These are phyloP conservation scores for Bombyx mori DNA, from an alignment of 1,140 invertebrate species.

Conservation along the genomic window ASM3026992v2 NC_085129.1:6889001-6889500, in stretches of 20 bases:
- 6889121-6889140: background rate
- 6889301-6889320: background rate
- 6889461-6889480: too few species aligned
- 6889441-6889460: too few species aligned
- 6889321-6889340: too few species aligned
- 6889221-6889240: constrained; percentile 1
- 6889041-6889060: too few species aligned
- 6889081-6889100: background rate
- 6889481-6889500: too few species aligned
- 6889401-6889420: too few species aligned
- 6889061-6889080: too few species aligned
- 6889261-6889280: constrained; percentile 2
- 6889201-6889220: background rate
- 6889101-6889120: background rate
- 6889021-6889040: too few species aligned
- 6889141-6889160: background rate
- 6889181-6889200: background rate
- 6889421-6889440: too few species aligned
- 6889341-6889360: background rate
- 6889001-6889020: too few species aligned
- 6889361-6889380: constrained; percentile 1
- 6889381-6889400: too few species aligned
- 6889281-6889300: constrained; percentile 11
- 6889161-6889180: background rate
- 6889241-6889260: constrained; percentile 5